phyloP scores from a whole-genome alignment of 2,888 invertebrate species.

The Cepaea hortensis region DNA sequence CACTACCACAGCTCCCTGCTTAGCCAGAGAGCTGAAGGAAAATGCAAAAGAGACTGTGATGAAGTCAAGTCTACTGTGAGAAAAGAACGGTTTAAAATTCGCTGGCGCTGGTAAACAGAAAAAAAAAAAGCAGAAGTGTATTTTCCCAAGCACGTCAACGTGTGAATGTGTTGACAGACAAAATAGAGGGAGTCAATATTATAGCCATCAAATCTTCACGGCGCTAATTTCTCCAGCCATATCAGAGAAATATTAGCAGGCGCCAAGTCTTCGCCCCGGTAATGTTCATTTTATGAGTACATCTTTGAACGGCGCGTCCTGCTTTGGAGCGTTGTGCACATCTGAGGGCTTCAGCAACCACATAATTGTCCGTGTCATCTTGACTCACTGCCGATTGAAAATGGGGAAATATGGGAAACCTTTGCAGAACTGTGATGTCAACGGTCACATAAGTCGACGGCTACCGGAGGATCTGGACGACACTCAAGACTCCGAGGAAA shows the following conservation, averaged over 20 bases:
- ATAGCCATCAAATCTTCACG: not conserved
- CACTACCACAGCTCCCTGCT: too few relatives aligned
- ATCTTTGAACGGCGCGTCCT: not conserved
- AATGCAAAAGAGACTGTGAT: too few relatives aligned
- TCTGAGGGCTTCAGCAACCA: not conserved
- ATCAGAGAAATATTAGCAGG: not conserved
- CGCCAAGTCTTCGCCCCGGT: not conserved
- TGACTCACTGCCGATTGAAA: too few relatives aligned
- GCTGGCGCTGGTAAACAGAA: not conserved
- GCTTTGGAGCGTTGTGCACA: not conserved
- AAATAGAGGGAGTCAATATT: not conserved
- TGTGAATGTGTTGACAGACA: not conserved
- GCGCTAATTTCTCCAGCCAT: not conserved
- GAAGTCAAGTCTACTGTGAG: too few relatives aligned
- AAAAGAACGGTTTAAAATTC: too few relatives aligned
- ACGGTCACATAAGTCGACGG: too few relatives aligned
- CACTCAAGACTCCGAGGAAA: too few relatives aligned
- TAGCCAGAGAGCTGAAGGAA: too few relatives aligned
- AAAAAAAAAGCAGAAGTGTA: not conserved
- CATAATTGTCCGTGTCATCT: not conserved
- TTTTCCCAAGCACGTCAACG: not conserved
- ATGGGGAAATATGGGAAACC: too few relatives aligned
- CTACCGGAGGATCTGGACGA: too few relatives aligned
- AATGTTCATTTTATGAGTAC: constrained; percentile 13
- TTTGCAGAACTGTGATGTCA: too few relatives aligned